Base-by-base conservation (phyloP, 2,888 invertebrate genomes). In the Agriopis aurantiaria region DNA sequence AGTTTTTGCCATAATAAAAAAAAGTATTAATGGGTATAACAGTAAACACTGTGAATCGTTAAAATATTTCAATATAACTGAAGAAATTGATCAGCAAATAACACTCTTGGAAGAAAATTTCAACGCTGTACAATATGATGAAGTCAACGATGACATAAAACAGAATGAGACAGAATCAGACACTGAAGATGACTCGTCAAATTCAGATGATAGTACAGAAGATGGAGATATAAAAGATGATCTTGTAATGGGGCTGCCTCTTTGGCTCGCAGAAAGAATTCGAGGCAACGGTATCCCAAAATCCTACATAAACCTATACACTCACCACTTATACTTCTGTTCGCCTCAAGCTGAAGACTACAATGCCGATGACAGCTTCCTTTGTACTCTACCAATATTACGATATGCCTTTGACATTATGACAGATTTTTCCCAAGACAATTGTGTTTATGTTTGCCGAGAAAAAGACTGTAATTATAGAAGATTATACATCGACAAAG, bases 291-390 rank as follows among this genome's bases (percentile, higher is more conserved):
- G 91, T 53, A 95, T 97, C 75, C 96, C 97, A 0, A 91, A 96
- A 9, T 94, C 95, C 70, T 96, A 97, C 78, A 95, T 97, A 41
- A 97, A 97, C 82, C 93, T 97, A 14, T 88, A 96, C 67, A 95
- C 95, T n/a, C 94, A 96, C 51, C 94, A 95, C 70, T 91, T 96
- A 57, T 96, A 96, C 80, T 95, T 97, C 72, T 96, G 96, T 76
- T 94, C 95, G 61, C 96, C 96, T 0, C 97, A 97, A 91, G 95
- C 97, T 8, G 97, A 98, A 86, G 96, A 97, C 85, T 96, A 95
- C 79, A 85, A 87, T 5, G 94, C 95, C 57, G 90, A 95, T 6
- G 95, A 96, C 72, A 95, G 96, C 8, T 96, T 96, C 77, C 80
- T 94, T 8, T 94, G 96, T 65, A 95, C 95, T 45, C 82, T 96